Conservation (phyloP, 2,888 invertebrate genomes). For the Eupeodes latifasciatus region DNA sequence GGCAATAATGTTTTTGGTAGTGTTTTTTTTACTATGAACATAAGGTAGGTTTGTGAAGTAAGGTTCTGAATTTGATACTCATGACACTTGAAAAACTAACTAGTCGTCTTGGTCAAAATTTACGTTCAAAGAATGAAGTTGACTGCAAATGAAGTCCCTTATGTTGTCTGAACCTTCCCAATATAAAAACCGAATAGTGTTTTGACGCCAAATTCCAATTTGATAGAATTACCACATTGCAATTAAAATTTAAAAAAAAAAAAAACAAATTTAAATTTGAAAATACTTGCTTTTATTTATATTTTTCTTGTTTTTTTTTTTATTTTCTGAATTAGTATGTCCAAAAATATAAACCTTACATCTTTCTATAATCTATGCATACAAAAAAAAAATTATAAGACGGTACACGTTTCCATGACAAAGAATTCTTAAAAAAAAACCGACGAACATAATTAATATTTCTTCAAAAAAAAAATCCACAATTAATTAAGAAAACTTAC, state of each 20-base stretch:
- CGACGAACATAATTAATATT: slow-evolving; percentile 31
- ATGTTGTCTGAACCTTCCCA: no score
- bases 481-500: slow-evolving; percentile 52
- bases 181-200: no score
- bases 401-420: slow-evolving; percentile 52
- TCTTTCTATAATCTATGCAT: slow-evolving; percentile 42
- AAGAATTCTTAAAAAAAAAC: slow-evolving; percentile 50
- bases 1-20: no score
- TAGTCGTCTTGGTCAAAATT: no score
- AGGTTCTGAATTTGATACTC: no score
- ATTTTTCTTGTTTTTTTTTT: slow-evolving; percentile 31
- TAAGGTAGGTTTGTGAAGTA: no score
- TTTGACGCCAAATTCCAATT: no score
- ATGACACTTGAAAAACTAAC: no score
- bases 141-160: no score
- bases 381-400: slow-evolving; percentile 51
- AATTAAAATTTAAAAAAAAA: background rate
- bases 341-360: slow-evolving; percentile 66
- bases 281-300: slow-evolving; percentile 58
- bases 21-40: no score
- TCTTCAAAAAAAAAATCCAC: slow-evolving; percentile 39
- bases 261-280: slow-evolving; percentile 31
- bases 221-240: background rate
- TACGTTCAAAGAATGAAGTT: no score
- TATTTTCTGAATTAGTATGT: slow-evolving; percentile 55